Evolutionary conservation across 2,113 vertebrate species (phyloP).

Genomic region (Fulmarus glacialis): DNA sequence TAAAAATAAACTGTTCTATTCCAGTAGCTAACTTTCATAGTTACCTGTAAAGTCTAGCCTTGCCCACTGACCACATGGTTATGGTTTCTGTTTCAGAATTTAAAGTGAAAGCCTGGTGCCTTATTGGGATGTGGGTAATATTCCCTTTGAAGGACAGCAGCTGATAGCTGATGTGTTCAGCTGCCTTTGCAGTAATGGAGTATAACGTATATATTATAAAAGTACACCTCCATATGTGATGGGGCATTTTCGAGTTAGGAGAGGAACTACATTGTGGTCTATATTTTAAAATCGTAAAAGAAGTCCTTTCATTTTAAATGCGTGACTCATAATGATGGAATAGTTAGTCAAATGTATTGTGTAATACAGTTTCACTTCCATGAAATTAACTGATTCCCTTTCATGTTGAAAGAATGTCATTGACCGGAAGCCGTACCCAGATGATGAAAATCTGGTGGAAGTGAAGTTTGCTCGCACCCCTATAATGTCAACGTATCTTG

Average conservation of each 20-base stretch:
- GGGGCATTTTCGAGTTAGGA: neutral
- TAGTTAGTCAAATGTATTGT: too few species aligned
- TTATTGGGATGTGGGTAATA: neutral
- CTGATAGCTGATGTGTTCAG: neutral
- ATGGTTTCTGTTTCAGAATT: neutral
- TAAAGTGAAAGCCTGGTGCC: neutral
- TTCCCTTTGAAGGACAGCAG: neutral
- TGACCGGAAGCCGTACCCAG: slow-evolving; percentile 90
- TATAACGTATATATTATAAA: neutral
- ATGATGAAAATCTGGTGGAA: slow-evolving; percentile 91
- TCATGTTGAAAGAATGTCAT: slow-evolving; percentile 82
- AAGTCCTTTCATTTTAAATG: neutral
- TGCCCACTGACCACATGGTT: neutral
- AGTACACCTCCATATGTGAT: neutral
- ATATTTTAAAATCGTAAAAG: neutral
- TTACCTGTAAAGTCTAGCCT: neutral
- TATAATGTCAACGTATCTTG: slow-evolving; percentile 96
- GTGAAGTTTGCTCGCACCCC: slow-evolving; percentile 94
- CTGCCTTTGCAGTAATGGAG: neutral
- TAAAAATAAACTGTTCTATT: neutral
- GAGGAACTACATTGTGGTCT: neutral
- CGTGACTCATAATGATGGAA: neutral
- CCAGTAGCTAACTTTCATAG: neutral
- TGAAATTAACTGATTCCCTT: neutral
- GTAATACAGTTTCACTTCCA: neutral